Conservation (phyloP, 2,888 invertebrate species). For the Dichetophora obliterata region DNA sequence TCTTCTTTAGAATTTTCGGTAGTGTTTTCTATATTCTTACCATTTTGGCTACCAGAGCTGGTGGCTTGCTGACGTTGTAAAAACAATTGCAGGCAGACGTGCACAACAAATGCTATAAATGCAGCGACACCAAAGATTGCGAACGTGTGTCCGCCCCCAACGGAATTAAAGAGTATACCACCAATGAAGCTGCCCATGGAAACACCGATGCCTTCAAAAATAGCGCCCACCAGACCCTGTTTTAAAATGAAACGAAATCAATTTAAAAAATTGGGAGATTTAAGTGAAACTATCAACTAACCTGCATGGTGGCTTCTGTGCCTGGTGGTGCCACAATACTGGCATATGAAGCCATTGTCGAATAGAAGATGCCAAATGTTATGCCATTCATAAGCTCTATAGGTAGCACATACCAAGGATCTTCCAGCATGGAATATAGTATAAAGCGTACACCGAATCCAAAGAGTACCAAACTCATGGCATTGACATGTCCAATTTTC, state of each 20-base stretch:
- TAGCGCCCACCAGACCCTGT: constrained; percentile 86
- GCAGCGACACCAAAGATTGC: constrained; percentile 80
- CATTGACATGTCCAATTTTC: constrained; percentile 83
- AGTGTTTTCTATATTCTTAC: constrained; percentile 50
- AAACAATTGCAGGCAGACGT: constrained; percentile 72
- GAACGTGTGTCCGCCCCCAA: constrained; percentile 79
- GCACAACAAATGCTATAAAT: constrained; percentile 74
- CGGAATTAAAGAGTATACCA: constrained; percentile 77
- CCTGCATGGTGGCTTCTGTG: constrained; percentile 89
- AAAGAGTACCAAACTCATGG: constrained; percentile 86
- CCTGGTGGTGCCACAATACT: constrained; percentile 86
- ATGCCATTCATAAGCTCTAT: constrained; percentile 90
- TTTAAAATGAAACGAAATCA: background rate
- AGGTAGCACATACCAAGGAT: constrained; percentile 88
- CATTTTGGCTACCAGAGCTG: constrained; percentile 50
- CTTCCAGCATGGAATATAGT: constrained; percentile 82
- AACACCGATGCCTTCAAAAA: constrained; percentile 89
- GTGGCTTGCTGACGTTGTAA: constrained; percentile 57
- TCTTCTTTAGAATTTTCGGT: constrained; percentile 3
- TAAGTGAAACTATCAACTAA: constrained; percentile 58
- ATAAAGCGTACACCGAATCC: constrained; percentile 86
- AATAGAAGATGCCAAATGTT: constrained; percentile 89
- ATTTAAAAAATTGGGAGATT: too few relatives aligned
- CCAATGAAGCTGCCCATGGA: constrained; percentile 84
- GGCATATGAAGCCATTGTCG: constrained; percentile 90